Evolutionary conservation across 2,888 invertebrate species (phyloP), one percentile per base, ranked within the genome.

Genomic region (Mesoligia furuncula): DNA sequence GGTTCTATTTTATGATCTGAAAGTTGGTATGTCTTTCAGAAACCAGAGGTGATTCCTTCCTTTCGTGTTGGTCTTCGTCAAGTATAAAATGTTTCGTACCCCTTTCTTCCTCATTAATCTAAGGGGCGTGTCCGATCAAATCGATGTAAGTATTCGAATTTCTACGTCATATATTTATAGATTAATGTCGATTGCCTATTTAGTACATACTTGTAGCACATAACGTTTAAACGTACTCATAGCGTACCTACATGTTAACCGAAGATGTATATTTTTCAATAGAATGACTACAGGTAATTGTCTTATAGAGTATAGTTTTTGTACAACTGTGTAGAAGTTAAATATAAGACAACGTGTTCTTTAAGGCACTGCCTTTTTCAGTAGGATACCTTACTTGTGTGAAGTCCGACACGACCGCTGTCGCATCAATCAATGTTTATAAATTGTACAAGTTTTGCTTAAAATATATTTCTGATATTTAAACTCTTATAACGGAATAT

Each of bases 191-290:
- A 77, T 70, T 77, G 81, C 79, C 83, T 87, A 80, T 71, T 67
- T 72, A 76, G 74, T 79, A 76, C 66, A 73, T 78, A 78, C 68
- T 66, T 77, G 65, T 86, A 86, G 82, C 82, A 48, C 65, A 72
- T 72, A 84, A 84, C n/a, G 62, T 83, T 73, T 67, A 71, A 80
- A 81, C 65, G 73, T 81, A 77, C 73, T 79, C 67, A 76, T 75
- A 80, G 70, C 57, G 20, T 77, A 62, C 39, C 17, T 77, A 77
- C 48, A 31, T 66, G 68, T 66, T 75, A 79, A 67, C 80, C 69
- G 73, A 65, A 88, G 85, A 87, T 84, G 78, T 89, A 87, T 89
- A 89, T 89, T 89, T 89, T 89, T 88, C 86, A 87, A 84, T 88
- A 88, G 87, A 78, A 75, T 66, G 89, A 87, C 80, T 87, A 87